These are phyloP conservation scores for Pardosa pseudoannulata DNA, from an alignment of 2,888 invertebrate species.

Conservation along the genomic window DNA sequence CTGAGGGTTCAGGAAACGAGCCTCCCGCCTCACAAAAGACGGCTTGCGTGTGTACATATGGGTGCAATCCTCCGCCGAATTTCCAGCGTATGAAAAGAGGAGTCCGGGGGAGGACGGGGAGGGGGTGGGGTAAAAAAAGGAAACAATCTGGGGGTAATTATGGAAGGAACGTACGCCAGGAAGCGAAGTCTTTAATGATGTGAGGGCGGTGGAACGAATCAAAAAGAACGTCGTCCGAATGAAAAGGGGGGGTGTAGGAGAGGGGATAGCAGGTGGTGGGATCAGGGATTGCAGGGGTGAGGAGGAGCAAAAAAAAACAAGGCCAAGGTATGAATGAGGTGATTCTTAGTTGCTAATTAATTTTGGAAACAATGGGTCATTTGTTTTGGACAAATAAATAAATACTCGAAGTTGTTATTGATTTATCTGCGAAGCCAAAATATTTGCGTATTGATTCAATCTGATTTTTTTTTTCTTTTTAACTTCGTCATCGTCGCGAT, in stretches of 20 bases:
- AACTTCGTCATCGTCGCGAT: neutral
- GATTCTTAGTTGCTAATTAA: slow-evolving; percentile 12
- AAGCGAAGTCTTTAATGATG: slow-evolving; percentile 33
- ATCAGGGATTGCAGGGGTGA: neutral
- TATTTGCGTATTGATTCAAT: slow-evolving; percentile 3
- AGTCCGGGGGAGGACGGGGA: neutral
- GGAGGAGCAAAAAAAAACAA: slow-evolving; percentile 5
- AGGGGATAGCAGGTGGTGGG: neutral
- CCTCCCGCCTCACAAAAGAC: neutral
- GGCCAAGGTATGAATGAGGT: neutral
- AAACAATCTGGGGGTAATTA: slow-evolving; percentile 43
- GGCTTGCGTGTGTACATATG: slow-evolving; percentile 10
- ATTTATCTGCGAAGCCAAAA: neutral
- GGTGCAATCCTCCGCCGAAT: neutral
- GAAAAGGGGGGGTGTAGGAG: neutral
- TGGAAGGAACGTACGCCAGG: slow-evolving; percentile 29
- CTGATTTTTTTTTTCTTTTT: neutral
- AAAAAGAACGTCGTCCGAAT: neutral
- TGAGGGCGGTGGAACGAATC: slow-evolving; percentile 11
- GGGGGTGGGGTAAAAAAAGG: neutral
- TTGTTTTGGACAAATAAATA: slow-evolving; percentile 12
- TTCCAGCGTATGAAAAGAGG: neutral
- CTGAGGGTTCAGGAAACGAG: neutral
- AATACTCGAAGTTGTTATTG: slow-evolving; percentile 7
- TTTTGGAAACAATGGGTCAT: slow-evolving; percentile 17